Base-by-base conservation (phyloP, 1,140 invertebrate species). In the Triops longicaudatus region DNA sequence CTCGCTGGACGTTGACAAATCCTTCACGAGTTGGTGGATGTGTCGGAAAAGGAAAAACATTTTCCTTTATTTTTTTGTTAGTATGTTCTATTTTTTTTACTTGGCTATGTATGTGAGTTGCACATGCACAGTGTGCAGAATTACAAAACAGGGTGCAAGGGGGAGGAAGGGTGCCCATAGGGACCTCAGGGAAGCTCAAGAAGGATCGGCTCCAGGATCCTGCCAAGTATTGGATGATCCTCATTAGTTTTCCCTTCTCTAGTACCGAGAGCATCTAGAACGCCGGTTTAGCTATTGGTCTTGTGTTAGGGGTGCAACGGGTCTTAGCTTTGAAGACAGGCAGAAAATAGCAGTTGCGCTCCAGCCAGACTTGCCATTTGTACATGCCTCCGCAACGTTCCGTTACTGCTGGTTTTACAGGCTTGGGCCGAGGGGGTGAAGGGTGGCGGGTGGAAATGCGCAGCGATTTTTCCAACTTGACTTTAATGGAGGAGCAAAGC, bases 21-120 rank as follows among this genome's bases (percentile, higher is more conserved):
- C 50, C 50, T 63, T 63, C 50, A 63, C 50, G 50, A 63, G 50
- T 63, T 63, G 50, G 50, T 63, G 50, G 50, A 63, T 63, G 50
- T 63, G 14, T 63, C 50, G 50, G 50, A 63, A 63, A 63, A 63
- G 50, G 50, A 63, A 63, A 63, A 63, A 9, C 50, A 63, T 63
- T 63, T 63, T 63, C 50, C 17, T 63, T 63, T 10, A 63, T 63
- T 63, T 63, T 22, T 63, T 63, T 17, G 50, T 17, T n/a, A 9
- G 50, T 63, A 6, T 22, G 9, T 17, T 63, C 22, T 63, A 17
- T 14, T 22, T 14, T 22, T 63, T 11, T 63, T 11, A 22, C 44
- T 17, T 12, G 17, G 50, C 17, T 63, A 63, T 63, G 50, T 63
- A 63, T 63, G 50, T 63, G 50, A n/a, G 50, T 63, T 63, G 50